Evolutionary conservation across 2,888 invertebrate species (phyloP).

Genomic region (Criorhina ranunculi): DNA sequence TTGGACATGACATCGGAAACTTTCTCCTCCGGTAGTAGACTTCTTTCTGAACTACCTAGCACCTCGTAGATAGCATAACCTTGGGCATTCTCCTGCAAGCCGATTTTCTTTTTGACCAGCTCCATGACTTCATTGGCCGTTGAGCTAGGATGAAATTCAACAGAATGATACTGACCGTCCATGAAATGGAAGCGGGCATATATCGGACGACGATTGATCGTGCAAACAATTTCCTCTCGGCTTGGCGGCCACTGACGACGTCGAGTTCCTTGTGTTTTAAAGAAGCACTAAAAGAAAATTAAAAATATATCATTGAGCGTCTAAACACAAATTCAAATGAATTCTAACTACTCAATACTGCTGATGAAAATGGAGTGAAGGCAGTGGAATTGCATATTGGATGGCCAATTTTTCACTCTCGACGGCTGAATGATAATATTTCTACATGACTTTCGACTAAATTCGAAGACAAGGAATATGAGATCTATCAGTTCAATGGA

Average conservation of each 20-base stretch:
- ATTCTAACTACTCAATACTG: neutral
- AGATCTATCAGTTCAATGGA: no score
- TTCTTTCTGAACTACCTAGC: constrained; percentile 93
- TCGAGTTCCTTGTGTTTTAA: constrained; percentile 89
- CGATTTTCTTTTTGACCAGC: constrained; percentile 95
- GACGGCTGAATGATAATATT: no score
- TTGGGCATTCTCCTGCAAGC: constrained; percentile 85
- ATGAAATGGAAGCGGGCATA: constrained; percentile 96
- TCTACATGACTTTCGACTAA: no score
- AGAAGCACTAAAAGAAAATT: constrained; percentile 86
- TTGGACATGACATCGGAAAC: constrained; percentile 97
- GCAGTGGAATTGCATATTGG: no score
- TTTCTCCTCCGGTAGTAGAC: constrained; percentile 93
- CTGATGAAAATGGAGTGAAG: no score
- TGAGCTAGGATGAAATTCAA: constrained; percentile 97
- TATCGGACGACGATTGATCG: constrained; percentile 94
- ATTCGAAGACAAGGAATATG: no score
- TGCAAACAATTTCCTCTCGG: constrained; percentile 95
- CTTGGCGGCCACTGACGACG: constrained; percentile 96
- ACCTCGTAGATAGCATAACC: constrained; percentile 97
- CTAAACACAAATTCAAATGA: neutral
- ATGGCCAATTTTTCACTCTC: no score
- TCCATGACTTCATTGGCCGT: constrained; percentile 95
- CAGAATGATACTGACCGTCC: constrained; percentile 97
- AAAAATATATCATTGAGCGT: neutral